Conservation (phyloP, 2,113 vertebrate species). For the Takifugu bimaculatus region DNA sequence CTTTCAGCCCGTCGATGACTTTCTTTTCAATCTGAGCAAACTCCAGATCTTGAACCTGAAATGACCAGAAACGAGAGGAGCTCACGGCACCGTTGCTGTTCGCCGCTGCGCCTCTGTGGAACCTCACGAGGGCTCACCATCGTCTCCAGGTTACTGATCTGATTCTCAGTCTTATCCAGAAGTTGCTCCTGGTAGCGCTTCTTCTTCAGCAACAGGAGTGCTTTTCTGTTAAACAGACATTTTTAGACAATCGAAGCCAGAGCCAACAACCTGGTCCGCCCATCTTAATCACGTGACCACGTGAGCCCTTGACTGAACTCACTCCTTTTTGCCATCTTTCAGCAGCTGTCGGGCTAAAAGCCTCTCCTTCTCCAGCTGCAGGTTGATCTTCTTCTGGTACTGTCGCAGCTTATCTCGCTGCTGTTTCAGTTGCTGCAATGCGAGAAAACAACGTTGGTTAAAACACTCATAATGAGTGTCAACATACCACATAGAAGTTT, state of each 20-base stretch:
- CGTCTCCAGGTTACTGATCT: slow-evolving; percentile 91
- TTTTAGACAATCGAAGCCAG: too few species aligned
- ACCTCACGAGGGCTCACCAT: slow-evolving; percentile 76
- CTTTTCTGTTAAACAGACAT: slow-evolving; percentile 74
- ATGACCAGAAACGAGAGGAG: background rate
- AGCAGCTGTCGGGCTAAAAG: slow-evolving; percentile 85
- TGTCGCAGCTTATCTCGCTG: slow-evolving; percentile 91
- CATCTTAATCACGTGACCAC: too few species aligned
- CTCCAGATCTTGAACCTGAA: slow-evolving; percentile 93
- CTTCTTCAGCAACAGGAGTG: slow-evolving; percentile 90
- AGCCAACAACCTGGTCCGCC: too few species aligned
- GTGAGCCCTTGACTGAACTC: slow-evolving; percentile 43
- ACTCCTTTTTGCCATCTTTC: slow-evolving; percentile 87
- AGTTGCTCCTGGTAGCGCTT: slow-evolving; percentile 94
- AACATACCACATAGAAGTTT: background rate
- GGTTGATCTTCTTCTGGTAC: slow-evolving; percentile 83
- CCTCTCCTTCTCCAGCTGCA: slow-evolving; percentile 84
- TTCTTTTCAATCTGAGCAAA: slow-evolving; percentile 95
- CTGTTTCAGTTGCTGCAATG: slow-evolving; percentile 89
- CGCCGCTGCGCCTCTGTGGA: too few species aligned
- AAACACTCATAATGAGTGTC: background rate
- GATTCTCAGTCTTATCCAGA: slow-evolving; percentile 88
- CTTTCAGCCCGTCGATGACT: slow-evolving; percentile 88
- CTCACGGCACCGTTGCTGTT: background rate
- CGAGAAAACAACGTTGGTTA: background rate